These are phyloP conservation scores for Bacillus rossius DNA, from an alignment of 1,140 invertebrate species.

Conservation along the genomic window DNA sequence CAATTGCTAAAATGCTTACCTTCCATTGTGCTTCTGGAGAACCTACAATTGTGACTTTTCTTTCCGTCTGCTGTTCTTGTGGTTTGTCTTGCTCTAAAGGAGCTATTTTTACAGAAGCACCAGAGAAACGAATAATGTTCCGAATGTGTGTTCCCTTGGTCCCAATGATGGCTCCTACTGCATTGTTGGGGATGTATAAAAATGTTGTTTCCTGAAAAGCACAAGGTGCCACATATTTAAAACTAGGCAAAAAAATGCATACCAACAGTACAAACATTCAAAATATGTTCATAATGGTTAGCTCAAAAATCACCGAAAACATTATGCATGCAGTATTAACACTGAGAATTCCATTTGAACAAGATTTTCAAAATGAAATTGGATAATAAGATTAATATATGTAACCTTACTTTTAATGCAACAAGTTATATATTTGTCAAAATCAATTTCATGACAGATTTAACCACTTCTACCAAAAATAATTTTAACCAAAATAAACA, in stretches of 20 bases:
- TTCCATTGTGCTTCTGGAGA: constrained; percentile 96
- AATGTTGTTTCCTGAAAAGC: constrained; percentile 75
- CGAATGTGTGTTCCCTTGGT: constrained; percentile 95
- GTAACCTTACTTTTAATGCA: no score
- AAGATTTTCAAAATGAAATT: no score
- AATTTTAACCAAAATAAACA: no score
- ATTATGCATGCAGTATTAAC: no score
- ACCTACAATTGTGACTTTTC: constrained; percentile 93
- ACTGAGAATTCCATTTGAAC: no score
- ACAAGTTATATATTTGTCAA: no score
- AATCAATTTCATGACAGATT: no score
- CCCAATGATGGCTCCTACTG: constrained; percentile 95
- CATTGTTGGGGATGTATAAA: constrained; percentile 94
- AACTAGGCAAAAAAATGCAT: constrained; percentile 2
- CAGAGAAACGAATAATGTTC: constrained; percentile 94
- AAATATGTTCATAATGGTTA: no score
- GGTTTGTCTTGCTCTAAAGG: constrained; percentile 75
- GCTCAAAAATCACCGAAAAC: no score
- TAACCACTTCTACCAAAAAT: no score
- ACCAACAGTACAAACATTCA: no score
- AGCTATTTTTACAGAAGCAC: constrained; percentile 90
- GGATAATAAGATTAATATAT: no score
- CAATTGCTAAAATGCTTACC: constrained; percentile 54
- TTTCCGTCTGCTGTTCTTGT: constrained; percentile 49
- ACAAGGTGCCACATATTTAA: constrained; percentile 17